A percentile compares a stretch with the other conserved stretches of the same genome.
phyloP scores from a whole-genome alignment of 2,888 invertebrate genomes.

The Brachycybe producta region DNA sequence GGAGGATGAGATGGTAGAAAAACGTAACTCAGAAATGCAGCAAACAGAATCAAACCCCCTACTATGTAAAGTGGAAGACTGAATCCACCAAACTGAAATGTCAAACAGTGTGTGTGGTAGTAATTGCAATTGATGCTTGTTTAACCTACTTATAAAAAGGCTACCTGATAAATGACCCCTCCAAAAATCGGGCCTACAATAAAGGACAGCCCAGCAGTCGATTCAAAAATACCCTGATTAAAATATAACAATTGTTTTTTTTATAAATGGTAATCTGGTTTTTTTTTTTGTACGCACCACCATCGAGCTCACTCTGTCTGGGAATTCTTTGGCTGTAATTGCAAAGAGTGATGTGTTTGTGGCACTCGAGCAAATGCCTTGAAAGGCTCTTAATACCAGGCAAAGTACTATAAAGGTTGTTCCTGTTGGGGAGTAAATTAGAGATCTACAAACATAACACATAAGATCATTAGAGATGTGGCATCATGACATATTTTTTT shows the following conservation, averaged over 20 bases:
- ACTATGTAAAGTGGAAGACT: slow-evolving; percentile 4
- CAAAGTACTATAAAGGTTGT: slow-evolving; percentile 5
- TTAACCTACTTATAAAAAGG: neutral
- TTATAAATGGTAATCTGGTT: neutral
- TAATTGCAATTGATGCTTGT: neutral
- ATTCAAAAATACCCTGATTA: slow-evolving; percentile 2
- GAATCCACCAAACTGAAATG: slow-evolving; percentile 6
- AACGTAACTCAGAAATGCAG: neutral
- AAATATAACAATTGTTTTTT: neutral
- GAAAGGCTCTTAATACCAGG: slow-evolving; percentile 4
- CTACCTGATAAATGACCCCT: slow-evolving; percentile 1
- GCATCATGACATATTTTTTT: neutral
- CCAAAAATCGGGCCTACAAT: slow-evolving; percentile 6
- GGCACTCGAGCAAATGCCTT: slow-evolving; percentile 2
- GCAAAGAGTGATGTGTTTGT: slow-evolving; percentile 1
- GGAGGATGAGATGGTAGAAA: slow-evolving; percentile 1
- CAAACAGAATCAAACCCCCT: neutral
- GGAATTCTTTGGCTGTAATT: slow-evolving; percentile 11
- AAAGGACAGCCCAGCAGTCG: neutral
- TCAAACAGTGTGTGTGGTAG: neutral
- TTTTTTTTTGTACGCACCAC: neutral
- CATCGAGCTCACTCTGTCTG: neutral
- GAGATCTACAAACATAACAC: neutral
- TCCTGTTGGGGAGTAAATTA: neutral
- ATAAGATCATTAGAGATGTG: neutral